These are phyloP conservation scores for Mionectes macconnelli DNA, from an alignment of 2,113 vertebrate species.

Conservation along the genomic window DNA sequence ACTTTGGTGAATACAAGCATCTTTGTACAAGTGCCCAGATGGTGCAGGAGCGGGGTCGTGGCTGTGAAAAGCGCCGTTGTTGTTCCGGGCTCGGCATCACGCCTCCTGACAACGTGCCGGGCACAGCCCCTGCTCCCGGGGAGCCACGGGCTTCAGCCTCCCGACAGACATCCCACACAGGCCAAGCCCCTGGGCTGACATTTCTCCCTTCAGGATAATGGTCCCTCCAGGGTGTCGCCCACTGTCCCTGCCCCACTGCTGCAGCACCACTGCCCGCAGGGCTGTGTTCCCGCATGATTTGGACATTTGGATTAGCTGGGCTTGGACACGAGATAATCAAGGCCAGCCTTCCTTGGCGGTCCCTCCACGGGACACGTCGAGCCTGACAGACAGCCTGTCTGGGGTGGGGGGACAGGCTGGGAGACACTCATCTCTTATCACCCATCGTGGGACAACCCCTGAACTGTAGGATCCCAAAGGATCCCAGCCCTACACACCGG, in stretches of 20 bases:
- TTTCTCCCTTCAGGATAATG: neutral
- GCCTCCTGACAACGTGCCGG: neutral
- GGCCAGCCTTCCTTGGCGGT: fast-evolving
- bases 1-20: conserved; percentile 31
- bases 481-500: fast-evolving
- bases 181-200: fast-evolving
- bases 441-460: fast-evolving
- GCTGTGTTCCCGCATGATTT: fast-evolving
- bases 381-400: neutral
- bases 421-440: neutral
- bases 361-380: neutral
- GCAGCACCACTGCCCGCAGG: neutral
- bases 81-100: neutral
- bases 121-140: neutral
- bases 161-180: fast-evolving
- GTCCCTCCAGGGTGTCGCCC: neutral
- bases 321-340: neutral
- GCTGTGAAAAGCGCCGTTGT: conserved; percentile 10
- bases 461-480: fast-evolving
- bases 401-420: neutral
- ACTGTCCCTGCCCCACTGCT: neutral
- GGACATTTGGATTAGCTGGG: neutral
- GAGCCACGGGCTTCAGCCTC: neutral
- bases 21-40: conserved; percentile 53
- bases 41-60: neutral